phyloP scores from a whole-genome alignment of 2,888 invertebrate species.

The Caenorhabditis wallacei region DNA sequence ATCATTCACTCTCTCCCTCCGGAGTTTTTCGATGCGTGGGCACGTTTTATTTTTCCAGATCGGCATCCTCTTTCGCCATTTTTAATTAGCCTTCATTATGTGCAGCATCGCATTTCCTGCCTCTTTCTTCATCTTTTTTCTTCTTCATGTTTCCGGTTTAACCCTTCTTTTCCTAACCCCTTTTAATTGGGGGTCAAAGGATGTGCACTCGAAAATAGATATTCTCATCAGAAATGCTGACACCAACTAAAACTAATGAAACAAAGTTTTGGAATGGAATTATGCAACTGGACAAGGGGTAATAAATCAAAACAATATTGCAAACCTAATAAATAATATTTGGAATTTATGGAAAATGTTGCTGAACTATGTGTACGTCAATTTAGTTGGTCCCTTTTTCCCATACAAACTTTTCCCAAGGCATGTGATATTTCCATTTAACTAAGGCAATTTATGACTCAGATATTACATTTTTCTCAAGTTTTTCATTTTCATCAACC shows the following conservation, averaged over 20 bases:
- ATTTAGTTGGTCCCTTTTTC: not conserved
- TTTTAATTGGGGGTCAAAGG: constrained; percentile 1
- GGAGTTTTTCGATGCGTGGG: constrained; percentile 13
- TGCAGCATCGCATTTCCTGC: constrained; percentile 14
- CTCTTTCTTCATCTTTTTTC: constrained; percentile 12
- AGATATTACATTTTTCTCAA: not conserved
- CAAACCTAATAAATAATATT: no score
- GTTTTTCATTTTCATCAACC: no score
- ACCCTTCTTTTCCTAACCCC: constrained; percentile 2
- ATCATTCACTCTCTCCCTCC: constrained; percentile 15
- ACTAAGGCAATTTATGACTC: constrained; percentile 1
- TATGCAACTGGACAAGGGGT: not conserved
- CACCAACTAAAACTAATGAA: not conserved
- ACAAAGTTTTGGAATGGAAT: constrained; percentile 6
- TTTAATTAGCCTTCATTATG: constrained; percentile 40
- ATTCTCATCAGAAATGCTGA: not conserved
- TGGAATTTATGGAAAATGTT: no score
- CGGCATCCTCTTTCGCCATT: not conserved
- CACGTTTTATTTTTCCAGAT: constrained; percentile 6
- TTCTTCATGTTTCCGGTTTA: not conserved
- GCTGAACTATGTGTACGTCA: no score
- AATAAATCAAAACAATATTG: constrained; percentile 8
- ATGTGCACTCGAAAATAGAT: not conserved
- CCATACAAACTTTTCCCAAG: not conserved
- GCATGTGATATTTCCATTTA: not conserved